Percentiles rank a stretch among this genome's conserved stretches.
These are phyloP conservation scores for Cyrtonyx montezumae DNA, from an alignment of 2,113 vertebrate species.

Conservation along the genomic window DNA sequence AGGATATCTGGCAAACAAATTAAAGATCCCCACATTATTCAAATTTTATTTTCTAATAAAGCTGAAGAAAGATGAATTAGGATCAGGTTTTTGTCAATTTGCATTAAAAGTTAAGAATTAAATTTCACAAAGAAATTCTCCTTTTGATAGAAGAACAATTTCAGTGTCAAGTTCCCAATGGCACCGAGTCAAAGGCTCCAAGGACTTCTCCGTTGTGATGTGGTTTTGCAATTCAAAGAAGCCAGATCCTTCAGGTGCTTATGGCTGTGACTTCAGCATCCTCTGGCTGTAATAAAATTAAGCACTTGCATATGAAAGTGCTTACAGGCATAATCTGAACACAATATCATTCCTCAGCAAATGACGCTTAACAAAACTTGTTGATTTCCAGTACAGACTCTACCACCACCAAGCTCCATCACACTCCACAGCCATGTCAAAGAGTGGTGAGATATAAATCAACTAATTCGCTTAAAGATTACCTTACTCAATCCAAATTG, in stretches of 20 bases:
- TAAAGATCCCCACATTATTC: background rate
- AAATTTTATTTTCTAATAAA: background rate
- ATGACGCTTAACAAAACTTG: background rate
- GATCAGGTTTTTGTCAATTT: background rate
- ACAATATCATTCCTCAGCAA: background rate
- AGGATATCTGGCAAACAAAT: background rate
- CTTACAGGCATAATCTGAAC: no score
- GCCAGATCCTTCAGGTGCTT: background rate
- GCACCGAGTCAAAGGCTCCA: background rate
- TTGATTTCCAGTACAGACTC: background rate
- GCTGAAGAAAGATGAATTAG: background rate
- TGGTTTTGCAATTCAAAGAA: no score
- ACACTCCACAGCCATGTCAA: no score
- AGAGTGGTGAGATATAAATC: background rate
- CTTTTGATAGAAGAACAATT: background rate
- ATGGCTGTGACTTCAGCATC: background rate
- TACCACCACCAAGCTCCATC: background rate
- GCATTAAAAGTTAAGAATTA: background rate
- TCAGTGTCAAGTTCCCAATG: no score
- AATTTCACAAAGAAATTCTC: background rate
- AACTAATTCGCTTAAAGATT: background rate
- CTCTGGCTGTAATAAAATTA: background rate
- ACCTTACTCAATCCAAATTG: background rate
- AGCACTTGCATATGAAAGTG: background rate
- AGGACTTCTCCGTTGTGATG: background rate